These are phyloP conservation scores for Sciaenops ocellatus DNA, from an alignment of 2,797 vertebrate species.

Conservation along the genomic window DNA sequence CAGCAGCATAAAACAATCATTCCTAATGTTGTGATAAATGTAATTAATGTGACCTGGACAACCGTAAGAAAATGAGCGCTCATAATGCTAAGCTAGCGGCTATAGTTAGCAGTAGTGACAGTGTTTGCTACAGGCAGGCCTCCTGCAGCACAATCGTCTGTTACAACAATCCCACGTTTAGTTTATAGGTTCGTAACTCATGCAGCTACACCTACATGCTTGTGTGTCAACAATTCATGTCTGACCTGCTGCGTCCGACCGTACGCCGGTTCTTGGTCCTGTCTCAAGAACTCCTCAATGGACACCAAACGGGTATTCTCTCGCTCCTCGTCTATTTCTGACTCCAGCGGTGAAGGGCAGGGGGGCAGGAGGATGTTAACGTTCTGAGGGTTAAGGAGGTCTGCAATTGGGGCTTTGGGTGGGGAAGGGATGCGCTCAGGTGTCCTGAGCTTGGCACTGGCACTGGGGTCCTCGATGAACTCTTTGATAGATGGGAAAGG, in stretches of 20 bases:
- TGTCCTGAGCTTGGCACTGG: conserved; percentile 80
- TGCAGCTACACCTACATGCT: not conserved
- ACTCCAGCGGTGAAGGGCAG: conserved; percentile 81
- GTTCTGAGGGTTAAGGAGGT: conserved; percentile 71
- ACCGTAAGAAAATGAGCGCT: not conserved
- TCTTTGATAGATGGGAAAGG: conserved; percentile 84
- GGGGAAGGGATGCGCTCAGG: conserved; percentile 71
- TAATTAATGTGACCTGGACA: not conserved
- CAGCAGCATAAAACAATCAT: not conserved
- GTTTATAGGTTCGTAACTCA: not conserved
- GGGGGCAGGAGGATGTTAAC: conserved; percentile 72
- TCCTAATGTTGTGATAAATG: not conserved
- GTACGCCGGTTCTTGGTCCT: conserved; percentile 72
- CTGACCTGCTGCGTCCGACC: conserved; percentile 76
- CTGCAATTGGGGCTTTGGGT: conserved; percentile 66
- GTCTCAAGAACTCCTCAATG: conserved; percentile 86
- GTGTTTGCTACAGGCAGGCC: not conserved
- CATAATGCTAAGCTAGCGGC: not conserved
- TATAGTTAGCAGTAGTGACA: not conserved
- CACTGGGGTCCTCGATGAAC: conserved; percentile 84
- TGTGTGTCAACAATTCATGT: not conserved
- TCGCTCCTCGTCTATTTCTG: conserved; percentile 83
- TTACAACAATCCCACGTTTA: not conserved
- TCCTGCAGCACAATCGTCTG: not conserved
- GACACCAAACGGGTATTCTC: conserved; percentile 84